Conservation (phyloP, 2,888 invertebrate species). For the Nemurella pictetii region DNA sequence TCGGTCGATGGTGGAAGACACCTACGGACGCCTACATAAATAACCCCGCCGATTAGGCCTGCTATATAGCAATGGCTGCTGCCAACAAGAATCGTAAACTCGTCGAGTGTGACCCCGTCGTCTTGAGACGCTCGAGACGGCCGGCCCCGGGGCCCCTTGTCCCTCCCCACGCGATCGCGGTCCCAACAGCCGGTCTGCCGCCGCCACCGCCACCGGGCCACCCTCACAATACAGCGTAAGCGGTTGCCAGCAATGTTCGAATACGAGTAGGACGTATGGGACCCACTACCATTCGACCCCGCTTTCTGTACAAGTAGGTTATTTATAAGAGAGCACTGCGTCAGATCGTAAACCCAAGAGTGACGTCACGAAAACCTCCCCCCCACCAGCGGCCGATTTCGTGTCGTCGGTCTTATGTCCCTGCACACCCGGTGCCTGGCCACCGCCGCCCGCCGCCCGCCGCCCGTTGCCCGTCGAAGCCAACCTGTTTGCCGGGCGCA, state of each 20-base stretch:
- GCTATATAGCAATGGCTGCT: neutral
- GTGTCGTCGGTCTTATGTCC: neutral
- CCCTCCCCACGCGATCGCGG: neutral
- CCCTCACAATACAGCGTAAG: neutral
- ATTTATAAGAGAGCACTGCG: conserved; percentile 40
- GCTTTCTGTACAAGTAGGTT: conserved; percentile 36
- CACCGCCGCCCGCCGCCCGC: neutral
- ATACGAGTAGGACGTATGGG: neutral
- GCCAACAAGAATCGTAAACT: neutral
- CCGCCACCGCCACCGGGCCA: neutral
- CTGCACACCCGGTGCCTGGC: neutral
- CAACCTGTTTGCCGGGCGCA: neutral
- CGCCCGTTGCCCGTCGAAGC: neutral
- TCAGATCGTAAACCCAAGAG: conserved; percentile 37
- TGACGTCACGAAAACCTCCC: conserved; percentile 35
- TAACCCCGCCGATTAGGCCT: neutral
- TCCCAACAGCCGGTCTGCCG: neutral
- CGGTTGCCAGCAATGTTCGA: neutral
- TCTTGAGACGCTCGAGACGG: neutral
- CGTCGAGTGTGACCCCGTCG: neutral
- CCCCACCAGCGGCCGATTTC: neutral
- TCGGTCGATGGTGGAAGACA: neutral
- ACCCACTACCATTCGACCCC: neutral
- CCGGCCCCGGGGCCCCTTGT: neutral
- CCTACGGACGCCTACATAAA: neutral